Evolutionary conservation across 2,797 vertebrate species (phyloP), one percentile per base, ranked within the genome.

Genomic region (Leptodactylus fallax): DNA sequence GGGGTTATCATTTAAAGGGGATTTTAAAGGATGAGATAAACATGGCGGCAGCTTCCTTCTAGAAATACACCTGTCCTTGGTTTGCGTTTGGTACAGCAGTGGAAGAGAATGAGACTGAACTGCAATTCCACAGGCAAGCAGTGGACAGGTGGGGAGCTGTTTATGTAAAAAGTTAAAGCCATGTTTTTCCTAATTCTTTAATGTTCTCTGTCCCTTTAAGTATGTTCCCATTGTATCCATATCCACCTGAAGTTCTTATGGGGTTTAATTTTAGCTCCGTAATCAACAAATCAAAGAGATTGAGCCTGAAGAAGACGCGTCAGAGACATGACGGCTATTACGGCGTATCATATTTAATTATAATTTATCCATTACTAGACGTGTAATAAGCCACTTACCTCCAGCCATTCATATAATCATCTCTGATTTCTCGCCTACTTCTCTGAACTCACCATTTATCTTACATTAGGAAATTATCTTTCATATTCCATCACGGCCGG

Each of bases 381-480:
- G 77, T 83, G 79, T 82, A 89, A 85, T 89, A 71, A 86, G 78
- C 79, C 88, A 71, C 79, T 83, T 85, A 86, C 74, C 12, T 36
- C 78, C 23, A 83, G 78, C 69, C 72, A 83, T 83, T 82, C 74
- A 69, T 71, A 78, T 86, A 78, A 89, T 89, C 88, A 89, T 49
- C 76, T 25, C 81, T 88, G 76, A 88, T 89, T 86, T 89, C 78
- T 69, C 58, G 63, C 79, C 51, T 78, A 82, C 87, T 85, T 82
- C 69, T 89, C 83, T 58, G 60, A 81, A 58, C 79, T 81, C 63
- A 10, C 23, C 58, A 77, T 74, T 81, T 85, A 85, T 85, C 78
- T 77, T 82, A 21, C 87, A 85, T 89, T 89, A 89, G 83, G 23
- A 27, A 85, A 86, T 81, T 86, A 82, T 89, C 87, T 58, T 69